phyloP scores from a whole-genome alignment of 2,113 vertebrate species.

The Oxyruncus cristatus region DNA sequence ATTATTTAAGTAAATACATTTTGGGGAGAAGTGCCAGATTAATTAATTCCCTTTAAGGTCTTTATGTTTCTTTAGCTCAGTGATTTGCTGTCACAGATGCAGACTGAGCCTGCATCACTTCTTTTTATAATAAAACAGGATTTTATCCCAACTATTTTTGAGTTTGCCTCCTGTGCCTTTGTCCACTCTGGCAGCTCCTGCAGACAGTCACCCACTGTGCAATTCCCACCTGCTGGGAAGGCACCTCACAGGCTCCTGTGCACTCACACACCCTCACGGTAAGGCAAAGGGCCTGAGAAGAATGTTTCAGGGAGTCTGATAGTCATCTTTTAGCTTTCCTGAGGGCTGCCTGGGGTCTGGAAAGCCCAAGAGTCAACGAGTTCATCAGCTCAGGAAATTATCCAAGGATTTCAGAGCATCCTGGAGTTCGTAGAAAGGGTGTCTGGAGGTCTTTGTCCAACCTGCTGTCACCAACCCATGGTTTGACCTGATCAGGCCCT shows the following conservation, averaged over 20 bases:
- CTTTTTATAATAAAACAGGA: background rate
- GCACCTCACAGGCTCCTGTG: background rate
- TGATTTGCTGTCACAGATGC: background rate
- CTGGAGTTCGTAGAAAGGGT: background rate
- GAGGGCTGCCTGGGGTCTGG: background rate
- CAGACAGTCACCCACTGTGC: accelerated
- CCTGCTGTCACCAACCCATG: background rate
- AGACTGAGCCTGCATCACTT: background rate
- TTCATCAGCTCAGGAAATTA: background rate
- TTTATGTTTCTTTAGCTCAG: background rate
- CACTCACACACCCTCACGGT: background rate
- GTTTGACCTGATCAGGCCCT: background rate
- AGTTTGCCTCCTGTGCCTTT: background rate
- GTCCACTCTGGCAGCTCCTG: background rate
- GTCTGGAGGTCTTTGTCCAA: background rate
- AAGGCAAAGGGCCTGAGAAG: background rate
- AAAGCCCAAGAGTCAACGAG: background rate
- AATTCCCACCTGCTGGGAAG: background rate
- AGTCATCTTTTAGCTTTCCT: background rate
- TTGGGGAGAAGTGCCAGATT: background rate
- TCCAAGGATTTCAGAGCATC: background rate
- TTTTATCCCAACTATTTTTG: background rate
- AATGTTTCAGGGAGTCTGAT: background rate
- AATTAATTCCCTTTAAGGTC: background rate
- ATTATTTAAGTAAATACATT: background rate